Conservation (phyloP, 2,113 vertebrate genomes). For the Mus musculus region GRCm39 chr5:139967001-139967500, state of each 20-base stretch:
- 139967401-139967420: not conserved
- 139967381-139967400: too few relatives aligned
- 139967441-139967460: not conserved
- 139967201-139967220: not conserved
- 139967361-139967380: too few relatives aligned
- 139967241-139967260: not conserved
- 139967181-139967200: not conserved
- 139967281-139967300: not conserved
- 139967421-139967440: not conserved
- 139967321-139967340: not conserved
- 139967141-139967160: not conserved
- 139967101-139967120: not conserved
- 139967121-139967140: not conserved
- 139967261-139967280: not conserved
- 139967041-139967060: too few relatives aligned
- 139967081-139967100: not conserved
- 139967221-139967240: not conserved
- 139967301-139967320: not conserved
- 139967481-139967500: too few relatives aligned
- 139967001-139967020: not conserved
- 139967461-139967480: not conserved
- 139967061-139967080: not conserved
- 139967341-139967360: not conserved
- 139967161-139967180: not conserved
- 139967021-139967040: not conserved